phyloP scores from a whole-genome alignment of 2,888 invertebrate genomes.

The Mythimna lalbum region DNA sequence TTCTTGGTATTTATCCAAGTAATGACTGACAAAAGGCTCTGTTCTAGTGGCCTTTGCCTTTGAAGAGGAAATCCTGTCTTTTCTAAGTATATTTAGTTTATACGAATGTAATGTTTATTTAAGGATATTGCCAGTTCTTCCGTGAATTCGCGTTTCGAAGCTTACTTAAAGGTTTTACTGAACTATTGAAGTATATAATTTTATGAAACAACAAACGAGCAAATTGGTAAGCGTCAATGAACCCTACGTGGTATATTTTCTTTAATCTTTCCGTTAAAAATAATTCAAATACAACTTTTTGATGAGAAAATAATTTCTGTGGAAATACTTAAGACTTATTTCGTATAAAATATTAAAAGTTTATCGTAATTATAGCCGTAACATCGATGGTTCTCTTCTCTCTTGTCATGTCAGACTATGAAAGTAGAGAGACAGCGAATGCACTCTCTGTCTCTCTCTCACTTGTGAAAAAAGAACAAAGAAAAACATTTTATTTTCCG shows the following conservation, averaged over 20 bases:
- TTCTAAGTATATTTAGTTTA: neutral
- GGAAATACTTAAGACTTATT: too few species aligned
- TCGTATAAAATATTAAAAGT: neutral
- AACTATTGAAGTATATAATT: slow-evolving; percentile 1
- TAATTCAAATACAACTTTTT: neutral
- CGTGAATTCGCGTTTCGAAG: neutral
- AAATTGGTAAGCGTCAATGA: neutral
- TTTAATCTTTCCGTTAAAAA: neutral
- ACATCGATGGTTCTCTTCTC: too few species aligned
- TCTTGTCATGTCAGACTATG: too few species aligned
- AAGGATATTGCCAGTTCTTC: neutral
- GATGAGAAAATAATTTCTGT: too few species aligned
- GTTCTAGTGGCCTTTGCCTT: slow-evolving; percentile 5
- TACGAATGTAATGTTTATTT: neutral
- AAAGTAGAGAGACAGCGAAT: too few species aligned
- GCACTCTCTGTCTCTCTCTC: too few species aligned
- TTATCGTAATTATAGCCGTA: neutral
- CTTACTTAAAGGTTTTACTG: neutral
- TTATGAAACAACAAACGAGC: neutral
- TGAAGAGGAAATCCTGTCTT: neutral
- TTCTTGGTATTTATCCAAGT: slow-evolving; percentile 17
- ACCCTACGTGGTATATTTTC: neutral
- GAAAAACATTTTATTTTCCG: too few species aligned
- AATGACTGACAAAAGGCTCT: neutral
- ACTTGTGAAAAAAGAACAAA: too few species aligned